A percentile compares a stretch with the other conserved stretches of the same genome.
Evolutionary conservation across 2,113 vertebrate genomes (phyloP).

Genomic region (Heloderma charlesbogerti): DNA sequence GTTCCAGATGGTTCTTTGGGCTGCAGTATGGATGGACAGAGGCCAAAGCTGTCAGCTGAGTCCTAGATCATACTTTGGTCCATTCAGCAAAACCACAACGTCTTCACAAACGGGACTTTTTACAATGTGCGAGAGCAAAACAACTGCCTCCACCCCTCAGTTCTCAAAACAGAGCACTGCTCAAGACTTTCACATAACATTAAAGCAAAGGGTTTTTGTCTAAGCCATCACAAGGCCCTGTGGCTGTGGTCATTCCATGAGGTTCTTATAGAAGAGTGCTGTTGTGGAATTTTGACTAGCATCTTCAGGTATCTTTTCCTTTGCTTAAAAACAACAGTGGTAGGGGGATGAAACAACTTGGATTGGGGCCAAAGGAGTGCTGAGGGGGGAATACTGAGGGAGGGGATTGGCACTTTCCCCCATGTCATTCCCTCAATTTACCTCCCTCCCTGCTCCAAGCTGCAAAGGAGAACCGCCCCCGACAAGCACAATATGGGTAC

Average conservation of each 20-base stretch:
- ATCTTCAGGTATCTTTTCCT: neutral
- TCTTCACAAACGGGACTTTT: neutral
- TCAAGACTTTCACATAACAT: constrained; percentile 66
- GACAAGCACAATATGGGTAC: neutral
- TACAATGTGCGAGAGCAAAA: constrained; percentile 1
- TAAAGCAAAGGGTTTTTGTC: constrained; percentile 60
- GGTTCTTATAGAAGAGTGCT: neutral
- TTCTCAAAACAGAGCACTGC: constrained; percentile 37
- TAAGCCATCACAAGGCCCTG: constrained; percentile 25
- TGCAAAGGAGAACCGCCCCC: neutral
- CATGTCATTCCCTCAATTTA: neutral
- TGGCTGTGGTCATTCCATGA: neutral
- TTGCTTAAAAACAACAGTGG: neutral
- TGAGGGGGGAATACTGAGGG: neutral
- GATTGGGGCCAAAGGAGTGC: neutral
- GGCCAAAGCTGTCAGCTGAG: neutral
- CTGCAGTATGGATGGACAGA: neutral
- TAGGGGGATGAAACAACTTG: neutral
- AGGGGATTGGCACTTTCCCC: neutral
- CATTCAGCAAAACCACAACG: constrained; percentile 5
- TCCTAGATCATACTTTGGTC: constrained; percentile 28
- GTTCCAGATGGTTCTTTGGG: constrained; percentile 1
- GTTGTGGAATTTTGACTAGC: neutral
- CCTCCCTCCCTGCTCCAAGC: too few species aligned
- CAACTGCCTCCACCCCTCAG: neutral